phyloP scores from a whole-genome alignment of 2,797 vertebrate species.

The Ambastaia sidthimunki region DNA sequence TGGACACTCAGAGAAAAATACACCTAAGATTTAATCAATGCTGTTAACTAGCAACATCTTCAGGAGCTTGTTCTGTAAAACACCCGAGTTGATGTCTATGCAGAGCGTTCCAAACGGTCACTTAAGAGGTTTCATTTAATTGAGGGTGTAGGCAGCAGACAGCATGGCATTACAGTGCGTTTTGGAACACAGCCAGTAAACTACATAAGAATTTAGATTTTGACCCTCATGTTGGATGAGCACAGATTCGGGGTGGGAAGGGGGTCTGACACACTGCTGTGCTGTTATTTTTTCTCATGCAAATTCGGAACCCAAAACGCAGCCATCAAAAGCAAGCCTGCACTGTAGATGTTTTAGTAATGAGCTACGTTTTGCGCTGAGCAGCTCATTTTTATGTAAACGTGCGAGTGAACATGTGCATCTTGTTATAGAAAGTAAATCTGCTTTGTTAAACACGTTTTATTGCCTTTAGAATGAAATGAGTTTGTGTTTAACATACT shows the following conservation, averaged over 20 bases:
- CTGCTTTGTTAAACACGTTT: not conserved
- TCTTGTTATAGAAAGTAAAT: not conserved
- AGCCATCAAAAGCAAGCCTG: not conserved
- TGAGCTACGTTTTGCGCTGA: not conserved
- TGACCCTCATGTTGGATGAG: conserved; percentile 9
- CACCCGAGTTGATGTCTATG: not conserved
- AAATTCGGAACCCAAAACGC: conserved; percentile 7
- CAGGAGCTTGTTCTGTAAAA: not conserved
- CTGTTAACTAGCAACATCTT: not conserved
- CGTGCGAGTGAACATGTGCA: not conserved
- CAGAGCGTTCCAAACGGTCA: not conserved
- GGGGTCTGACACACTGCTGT: not conserved
- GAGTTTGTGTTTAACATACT: not conserved
- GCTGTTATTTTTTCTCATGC: conserved; percentile 7
- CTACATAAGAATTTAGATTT: conserved; percentile 21
- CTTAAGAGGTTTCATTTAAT: not conserved
- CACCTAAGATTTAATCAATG: no score
- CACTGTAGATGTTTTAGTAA: not conserved
- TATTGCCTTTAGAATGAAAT: not conserved
- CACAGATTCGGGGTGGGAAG: not conserved
- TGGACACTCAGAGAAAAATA: no score
- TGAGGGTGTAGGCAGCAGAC: conserved; percentile 7
- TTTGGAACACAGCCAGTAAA: not conserved
- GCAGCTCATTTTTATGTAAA: not conserved
- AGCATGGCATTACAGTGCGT: not conserved